Evolutionary conservation across 92 coral and sea anemone species (phyloP).

Genomic region (Nematostella vectensis): DNA sequence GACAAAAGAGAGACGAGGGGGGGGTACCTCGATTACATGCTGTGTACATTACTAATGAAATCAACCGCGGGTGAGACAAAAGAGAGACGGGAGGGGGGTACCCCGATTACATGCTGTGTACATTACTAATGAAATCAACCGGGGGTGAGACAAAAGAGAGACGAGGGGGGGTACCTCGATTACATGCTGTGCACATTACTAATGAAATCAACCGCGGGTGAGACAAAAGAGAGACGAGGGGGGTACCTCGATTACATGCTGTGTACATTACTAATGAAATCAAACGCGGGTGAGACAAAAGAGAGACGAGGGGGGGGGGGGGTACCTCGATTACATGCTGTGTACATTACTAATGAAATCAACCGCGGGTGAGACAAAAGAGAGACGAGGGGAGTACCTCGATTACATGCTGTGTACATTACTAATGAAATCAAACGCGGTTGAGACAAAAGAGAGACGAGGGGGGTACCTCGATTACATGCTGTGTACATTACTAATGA

Average conservation of each 20-base stretch:
- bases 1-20: too few species aligned
- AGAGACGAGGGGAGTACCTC: conserved; percentile 23
- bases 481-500: conserved; percentile 37
- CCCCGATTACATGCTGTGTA: conserved; percentile 56
- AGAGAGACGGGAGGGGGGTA: conserved; percentile 9
- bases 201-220: conserved; percentile 15
- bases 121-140: conserved; percentile 16
- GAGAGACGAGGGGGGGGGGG: too few species aligned
- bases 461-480: conserved; percentile 60
- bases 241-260: conserved; percentile 63
- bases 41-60: conserved; percentile 36
- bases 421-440: conserved; percentile 16
- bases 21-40: conserved; percentile 56
- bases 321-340: conserved; percentile 57
- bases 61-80: conserved; percentile 7
- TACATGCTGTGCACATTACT: conserved; percentile 48
- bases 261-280: conserved; percentile 28
- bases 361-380: conserved; percentile 9
- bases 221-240: background rate
- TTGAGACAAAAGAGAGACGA: too few species aligned
- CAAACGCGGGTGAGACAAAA: conserved; percentile 15
- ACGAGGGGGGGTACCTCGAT: conserved; percentile 57
- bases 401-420: conserved; percentile 51
- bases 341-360: conserved; percentile 28
- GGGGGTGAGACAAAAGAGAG: too few species aligned